Conservation (phyloP, 2,797 vertebrate genomes). For the Poeciliopsis turneri region DNA sequence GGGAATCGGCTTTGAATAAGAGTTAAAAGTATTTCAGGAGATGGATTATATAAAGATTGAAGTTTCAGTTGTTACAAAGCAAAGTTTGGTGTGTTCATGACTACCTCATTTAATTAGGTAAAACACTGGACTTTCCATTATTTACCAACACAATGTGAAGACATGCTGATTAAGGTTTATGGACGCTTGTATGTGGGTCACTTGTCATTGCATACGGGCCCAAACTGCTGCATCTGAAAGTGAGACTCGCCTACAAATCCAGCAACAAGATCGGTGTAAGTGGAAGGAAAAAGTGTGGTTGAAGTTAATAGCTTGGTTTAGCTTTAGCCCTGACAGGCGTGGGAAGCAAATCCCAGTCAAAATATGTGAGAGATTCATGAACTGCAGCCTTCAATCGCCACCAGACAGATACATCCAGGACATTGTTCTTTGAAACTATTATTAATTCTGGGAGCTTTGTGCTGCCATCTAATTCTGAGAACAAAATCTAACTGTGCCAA, state of each 20-base stretch:
- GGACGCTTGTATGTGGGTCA: neutral
- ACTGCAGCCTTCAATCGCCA: neutral
- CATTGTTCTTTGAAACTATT: neutral
- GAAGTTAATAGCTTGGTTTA: neutral
- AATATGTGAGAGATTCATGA: neutral
- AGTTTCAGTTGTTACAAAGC: neutral
- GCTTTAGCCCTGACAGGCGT: neutral
- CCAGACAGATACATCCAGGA: neutral
- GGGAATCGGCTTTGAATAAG: neutral
- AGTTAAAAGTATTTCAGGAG: neutral
- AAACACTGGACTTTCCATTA: neutral
- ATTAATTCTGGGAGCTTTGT: neutral
- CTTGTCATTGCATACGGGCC: neutral
- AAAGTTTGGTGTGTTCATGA: neutral
- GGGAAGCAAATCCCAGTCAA: neutral
- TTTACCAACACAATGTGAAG: neutral
- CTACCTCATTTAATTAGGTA: neutral
- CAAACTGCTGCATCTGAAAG: neutral
- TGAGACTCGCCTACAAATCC: neutral
- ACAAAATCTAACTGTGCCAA: neutral
- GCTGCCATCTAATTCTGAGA: neutral
- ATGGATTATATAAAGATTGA: neutral
- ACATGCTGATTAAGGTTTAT: neutral
- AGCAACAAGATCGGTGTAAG: too few species aligned
- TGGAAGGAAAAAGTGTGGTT: neutral